Conservation (phyloP, 2,888 invertebrate genomes). For the Harpagoxenus sublaevis region DNA sequence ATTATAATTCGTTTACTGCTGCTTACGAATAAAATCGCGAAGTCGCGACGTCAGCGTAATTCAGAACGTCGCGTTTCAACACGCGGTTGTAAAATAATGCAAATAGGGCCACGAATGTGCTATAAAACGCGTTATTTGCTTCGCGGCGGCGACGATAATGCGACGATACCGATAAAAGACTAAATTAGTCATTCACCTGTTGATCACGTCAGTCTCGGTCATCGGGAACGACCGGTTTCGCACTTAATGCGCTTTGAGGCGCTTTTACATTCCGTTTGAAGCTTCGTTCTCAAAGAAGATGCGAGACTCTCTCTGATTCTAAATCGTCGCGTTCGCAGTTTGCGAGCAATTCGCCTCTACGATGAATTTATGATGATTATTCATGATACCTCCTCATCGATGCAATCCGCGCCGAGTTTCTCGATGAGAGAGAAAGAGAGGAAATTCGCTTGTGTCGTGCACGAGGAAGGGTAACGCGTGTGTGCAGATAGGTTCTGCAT, state of each 20-base stretch:
- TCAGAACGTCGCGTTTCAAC: not conserved
- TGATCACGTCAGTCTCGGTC: not conserved
- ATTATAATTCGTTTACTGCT: not conserved
- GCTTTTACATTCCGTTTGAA: not conserved
- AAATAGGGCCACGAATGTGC: not conserved
- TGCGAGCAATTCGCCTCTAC: not conserved
- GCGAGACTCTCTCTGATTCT: not conserved
- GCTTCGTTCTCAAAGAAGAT: not conserved
- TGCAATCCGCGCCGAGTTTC: not conserved
- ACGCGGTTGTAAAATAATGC: constrained; percentile 11
- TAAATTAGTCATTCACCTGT: constrained; percentile 49
- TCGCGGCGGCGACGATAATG: not conserved
- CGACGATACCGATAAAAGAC: constrained; percentile 12
- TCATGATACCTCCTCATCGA: constrained; percentile 7
- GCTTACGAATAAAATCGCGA: not conserved
- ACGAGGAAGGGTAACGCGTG: not conserved
- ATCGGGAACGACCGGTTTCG: not conserved
- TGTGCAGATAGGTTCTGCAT: constrained; percentile 42
- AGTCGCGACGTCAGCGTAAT: not conserved
- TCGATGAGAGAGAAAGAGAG: not conserved
- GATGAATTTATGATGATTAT: constrained; percentile 37
- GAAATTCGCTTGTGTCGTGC: constrained; percentile 3
- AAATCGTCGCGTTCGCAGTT: not conserved
- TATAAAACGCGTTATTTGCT: not conserved
- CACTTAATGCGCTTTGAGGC: not conserved